Percentiles rank a stretch among this genome's conserved stretches.
Conservation (phyloP, 1,140 invertebrate species). For the Triops cancriformis region DNA sequence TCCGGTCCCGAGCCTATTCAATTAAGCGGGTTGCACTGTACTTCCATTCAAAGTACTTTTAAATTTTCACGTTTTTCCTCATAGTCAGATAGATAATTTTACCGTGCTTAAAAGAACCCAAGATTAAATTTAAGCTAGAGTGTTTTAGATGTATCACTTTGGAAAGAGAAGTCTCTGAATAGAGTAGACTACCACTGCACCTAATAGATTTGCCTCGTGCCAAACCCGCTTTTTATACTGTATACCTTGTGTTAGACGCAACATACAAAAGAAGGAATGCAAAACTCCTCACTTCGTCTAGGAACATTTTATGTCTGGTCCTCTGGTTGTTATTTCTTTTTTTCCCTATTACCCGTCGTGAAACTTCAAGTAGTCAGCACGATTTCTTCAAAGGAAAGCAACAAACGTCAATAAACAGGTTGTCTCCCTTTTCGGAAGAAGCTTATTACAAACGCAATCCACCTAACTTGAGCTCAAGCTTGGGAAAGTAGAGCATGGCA, state of each 20-base stretch:
- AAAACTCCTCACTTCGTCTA: not conserved
- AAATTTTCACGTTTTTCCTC: no score
- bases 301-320: not conserved
- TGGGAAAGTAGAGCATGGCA: not conserved
- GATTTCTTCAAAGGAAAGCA: not conserved
- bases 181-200: no score
- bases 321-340: not conserved
- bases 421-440: not conserved
- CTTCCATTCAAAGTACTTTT: no score
- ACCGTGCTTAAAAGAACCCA: no score
- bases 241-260: not conserved
- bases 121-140: no score
- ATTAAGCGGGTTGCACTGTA: no score
- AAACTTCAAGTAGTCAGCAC: not conserved
- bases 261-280: not conserved
- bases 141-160: no score
- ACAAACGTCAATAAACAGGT: not conserved
- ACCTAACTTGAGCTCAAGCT: not conserved
- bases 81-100: no score
- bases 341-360: not conserved
- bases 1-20: no score
- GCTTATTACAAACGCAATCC: not conserved
- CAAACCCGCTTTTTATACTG: not conserved
- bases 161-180: no score
- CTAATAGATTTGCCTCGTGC: not conserved